Evolutionary conservation across 2,888 invertebrate genomes (phyloP).

Genomic region (Drosophila ezoana): DNA sequence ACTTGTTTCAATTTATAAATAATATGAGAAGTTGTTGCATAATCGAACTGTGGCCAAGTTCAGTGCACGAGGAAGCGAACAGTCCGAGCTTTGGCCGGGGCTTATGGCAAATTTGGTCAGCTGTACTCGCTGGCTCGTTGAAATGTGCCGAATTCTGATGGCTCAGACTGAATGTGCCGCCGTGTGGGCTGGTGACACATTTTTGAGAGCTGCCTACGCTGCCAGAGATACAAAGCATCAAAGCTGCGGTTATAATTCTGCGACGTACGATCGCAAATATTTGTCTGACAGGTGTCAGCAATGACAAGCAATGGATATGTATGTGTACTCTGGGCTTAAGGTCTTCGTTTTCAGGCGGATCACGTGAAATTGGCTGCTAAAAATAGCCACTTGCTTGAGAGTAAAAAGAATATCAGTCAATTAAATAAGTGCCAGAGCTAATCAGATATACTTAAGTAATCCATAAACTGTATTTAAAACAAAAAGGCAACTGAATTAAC

Average conservation of each 20-base stretch:
- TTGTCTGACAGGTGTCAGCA: slow-evolving; percentile 69
- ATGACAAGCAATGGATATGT: slow-evolving; percentile 49
- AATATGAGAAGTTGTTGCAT: neutral
- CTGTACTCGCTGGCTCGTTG: slow-evolving; percentile 4
- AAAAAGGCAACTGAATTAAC: no score
- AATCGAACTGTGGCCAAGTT: slow-evolving; percentile 1
- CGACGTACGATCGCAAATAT: slow-evolving; percentile 46
- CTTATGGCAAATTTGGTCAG: slow-evolving; percentile 23
- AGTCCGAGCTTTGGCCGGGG: slow-evolving; percentile 11
- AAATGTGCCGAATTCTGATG: slow-evolving; percentile 30
- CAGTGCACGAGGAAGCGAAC: slow-evolving; percentile 10
- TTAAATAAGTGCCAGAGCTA: no score
- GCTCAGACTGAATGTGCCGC: slow-evolving; percentile 7
- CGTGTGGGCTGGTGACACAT: slow-evolving; percentile 36
- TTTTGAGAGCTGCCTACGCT: slow-evolving; percentile 34
- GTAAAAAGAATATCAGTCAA: no score
- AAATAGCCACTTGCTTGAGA: neutral
- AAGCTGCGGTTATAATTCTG: slow-evolving; percentile 42
- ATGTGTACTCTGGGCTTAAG: neutral
- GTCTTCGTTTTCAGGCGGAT: neutral
- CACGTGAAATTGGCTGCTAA: neutral
- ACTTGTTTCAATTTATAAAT: neutral
- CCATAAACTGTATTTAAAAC: no score
- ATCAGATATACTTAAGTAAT: no score
- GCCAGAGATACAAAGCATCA: slow-evolving; percentile 11